Conservation (phyloP, 92 coral and sea anemone species). For the Palythoa heliodiscus region DNA sequence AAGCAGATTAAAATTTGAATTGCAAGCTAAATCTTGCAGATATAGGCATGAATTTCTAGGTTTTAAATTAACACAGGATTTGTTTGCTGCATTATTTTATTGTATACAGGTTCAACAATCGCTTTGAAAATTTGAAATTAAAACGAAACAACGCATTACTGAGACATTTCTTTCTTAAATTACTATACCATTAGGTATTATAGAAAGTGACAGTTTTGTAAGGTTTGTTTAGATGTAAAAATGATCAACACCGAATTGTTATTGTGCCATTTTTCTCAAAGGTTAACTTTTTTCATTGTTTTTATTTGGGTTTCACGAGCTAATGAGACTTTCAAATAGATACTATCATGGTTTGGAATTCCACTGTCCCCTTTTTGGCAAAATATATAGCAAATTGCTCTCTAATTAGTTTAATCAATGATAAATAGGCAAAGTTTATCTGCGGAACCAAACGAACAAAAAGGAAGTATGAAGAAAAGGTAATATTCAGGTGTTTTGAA, state of each 20-base stretch:
- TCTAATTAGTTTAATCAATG: too few relatives aligned
- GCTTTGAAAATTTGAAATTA: background rate
- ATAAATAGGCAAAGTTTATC: too few relatives aligned
- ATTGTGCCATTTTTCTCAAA: too few relatives aligned
- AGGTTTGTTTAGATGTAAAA: too few relatives aligned
- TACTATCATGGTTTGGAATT: background rate
- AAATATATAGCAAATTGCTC: too few relatives aligned
- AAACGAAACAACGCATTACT: background rate
- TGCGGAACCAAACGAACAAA: too few relatives aligned
- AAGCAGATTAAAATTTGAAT: background rate
- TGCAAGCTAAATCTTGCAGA: background rate
- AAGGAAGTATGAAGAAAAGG: too few relatives aligned
- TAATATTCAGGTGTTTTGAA: too few relatives aligned
- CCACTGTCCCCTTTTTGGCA: background rate
- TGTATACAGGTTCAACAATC: background rate
- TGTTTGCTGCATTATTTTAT: background rate
- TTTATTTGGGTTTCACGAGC: background rate
- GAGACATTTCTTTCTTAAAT: background rate
- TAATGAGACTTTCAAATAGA: background rate
- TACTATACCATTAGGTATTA: background rate
- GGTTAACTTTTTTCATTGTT: too few relatives aligned
- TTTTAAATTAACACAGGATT: background rate
- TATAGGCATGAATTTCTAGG: background rate
- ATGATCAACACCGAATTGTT: too few relatives aligned
- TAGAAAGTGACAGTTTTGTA: background rate